Percentiles rank a stretch among this genome's conserved stretches.
Conservation (phyloP, 2,888 invertebrate species). For the Eupithecia insigniata region DNA sequence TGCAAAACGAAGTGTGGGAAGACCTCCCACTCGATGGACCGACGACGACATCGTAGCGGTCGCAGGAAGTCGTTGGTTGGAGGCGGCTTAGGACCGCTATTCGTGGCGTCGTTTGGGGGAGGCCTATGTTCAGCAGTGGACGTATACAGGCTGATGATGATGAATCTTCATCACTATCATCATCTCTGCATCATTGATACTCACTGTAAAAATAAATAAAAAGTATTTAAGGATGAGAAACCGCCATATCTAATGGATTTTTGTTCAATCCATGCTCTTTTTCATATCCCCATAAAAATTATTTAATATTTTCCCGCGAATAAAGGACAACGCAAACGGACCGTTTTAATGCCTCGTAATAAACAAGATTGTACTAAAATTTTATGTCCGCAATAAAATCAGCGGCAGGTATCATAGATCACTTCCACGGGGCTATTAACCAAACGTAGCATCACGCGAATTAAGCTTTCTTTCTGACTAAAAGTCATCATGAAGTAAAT, state of each 20-base stretch:
- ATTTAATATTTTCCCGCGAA: slow-evolving; percentile 26
- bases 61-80: no score
- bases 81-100: no score
- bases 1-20: no score
- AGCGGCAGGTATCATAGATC: slow-evolving; percentile 40
- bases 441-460: slow-evolving; percentile 24
- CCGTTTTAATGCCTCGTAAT: slow-evolving; percentile 44
- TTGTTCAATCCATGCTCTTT: background rate
- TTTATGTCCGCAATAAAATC: slow-evolving; percentile 37
- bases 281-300: slow-evolving; percentile 20
- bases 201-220: no score
- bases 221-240: background rate
- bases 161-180: no score
- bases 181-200: background rate
- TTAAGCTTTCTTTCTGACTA: background rate
- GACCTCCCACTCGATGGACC: no score
- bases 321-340: slow-evolving; percentile 41
- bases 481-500: background rate
- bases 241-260: background rate
- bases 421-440: slow-evolving; percentile 32
- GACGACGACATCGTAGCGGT: no score
- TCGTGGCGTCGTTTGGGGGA: no score
- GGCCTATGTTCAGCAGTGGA: no score
- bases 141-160: no score
- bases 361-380: slow-evolving; percentile 44